Evolutionary conservation across 2,113 vertebrate species (phyloP).

Genomic region (Labeo catla): DNA sequence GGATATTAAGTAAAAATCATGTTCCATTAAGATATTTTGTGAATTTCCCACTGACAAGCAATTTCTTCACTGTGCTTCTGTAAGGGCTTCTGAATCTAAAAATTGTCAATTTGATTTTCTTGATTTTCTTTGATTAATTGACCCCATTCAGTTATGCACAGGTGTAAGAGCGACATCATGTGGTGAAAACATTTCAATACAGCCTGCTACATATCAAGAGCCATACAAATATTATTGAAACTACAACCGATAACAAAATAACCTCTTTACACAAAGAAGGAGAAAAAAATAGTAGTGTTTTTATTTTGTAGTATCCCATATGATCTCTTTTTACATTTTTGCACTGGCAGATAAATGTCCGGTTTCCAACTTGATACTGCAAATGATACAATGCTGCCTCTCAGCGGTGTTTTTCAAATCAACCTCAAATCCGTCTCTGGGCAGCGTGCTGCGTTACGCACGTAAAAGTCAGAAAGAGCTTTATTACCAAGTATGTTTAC

Average conservation of each 20-base stretch:
- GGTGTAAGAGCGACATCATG: slow-evolving; percentile 50
- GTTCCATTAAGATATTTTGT: too few relatives aligned
- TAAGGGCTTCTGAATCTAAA: background rate
- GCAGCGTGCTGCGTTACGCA: background rate
- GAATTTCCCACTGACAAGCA: background rate
- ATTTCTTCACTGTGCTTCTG: background rate
- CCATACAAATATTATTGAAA: background rate
- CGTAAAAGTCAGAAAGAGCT: background rate
- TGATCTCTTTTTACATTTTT: background rate
- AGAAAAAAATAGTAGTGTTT: background rate
- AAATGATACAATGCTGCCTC: slow-evolving; percentile 51
- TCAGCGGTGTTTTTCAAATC: slow-evolving; percentile 33
- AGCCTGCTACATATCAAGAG: background rate
- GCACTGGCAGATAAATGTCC: background rate
- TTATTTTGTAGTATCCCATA: background rate
- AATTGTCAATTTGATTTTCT: background rate
- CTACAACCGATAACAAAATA: background rate
- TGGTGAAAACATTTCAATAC: slow-evolving; percentile 14
- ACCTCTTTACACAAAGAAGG: too few relatives aligned
- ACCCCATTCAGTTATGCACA: background rate
- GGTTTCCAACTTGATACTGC: background rate
- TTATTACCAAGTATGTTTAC: too few relatives aligned
- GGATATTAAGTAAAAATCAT: too few relatives aligned
- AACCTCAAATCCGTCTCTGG: background rate
- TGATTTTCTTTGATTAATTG: background rate